These are phyloP conservation scores for Drosophila kikkawai DNA, from an alignment of 1,140 invertebrate species.

Conservation along the genomic window DNA sequence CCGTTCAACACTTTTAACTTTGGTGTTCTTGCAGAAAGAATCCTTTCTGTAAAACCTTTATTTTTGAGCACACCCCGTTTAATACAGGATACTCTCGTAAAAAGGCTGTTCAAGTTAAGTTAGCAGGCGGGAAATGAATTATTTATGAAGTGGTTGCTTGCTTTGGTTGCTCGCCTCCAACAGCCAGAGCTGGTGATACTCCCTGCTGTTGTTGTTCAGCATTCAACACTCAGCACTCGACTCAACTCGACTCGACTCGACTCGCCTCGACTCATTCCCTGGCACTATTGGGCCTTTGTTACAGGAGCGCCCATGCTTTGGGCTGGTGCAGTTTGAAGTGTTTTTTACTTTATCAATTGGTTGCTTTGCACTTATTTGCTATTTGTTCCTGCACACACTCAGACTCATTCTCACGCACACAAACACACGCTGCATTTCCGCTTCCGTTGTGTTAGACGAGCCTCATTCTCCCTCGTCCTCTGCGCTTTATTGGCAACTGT, in stretches of 20 bases:
- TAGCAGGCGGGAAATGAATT: conserved; percentile 83
- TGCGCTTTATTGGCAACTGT: conserved; percentile 68
- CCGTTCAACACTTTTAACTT: neutral
- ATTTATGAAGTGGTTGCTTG: conserved; percentile 84
- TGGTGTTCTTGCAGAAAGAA: too few species aligned
- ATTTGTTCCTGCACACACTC: conserved; percentile 71
- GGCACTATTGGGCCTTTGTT: conserved; percentile 69
- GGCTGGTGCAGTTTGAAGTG: conserved; percentile 73
- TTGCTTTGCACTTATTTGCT: conserved; percentile 83
- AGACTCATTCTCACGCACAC: conserved; percentile 34
- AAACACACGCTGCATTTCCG: conserved; percentile 71
- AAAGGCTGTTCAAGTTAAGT: conserved; percentile 76
- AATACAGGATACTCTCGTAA: conserved; percentile 36
- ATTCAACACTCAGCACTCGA: conserved; percentile 55
- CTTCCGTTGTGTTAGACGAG: conserved; percentile 72
- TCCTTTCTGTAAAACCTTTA: neutral
- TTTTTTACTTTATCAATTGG: conserved; percentile 84
- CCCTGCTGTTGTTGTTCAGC: conserved; percentile 54
- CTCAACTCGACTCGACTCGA: conserved; percentile 32
- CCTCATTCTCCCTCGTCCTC: conserved; percentile 17
- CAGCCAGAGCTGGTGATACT: conserved; percentile 25
- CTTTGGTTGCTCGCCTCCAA: conserved; percentile 48
- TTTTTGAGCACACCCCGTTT: conserved; percentile 26
- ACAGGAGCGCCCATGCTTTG: conserved; percentile 38
- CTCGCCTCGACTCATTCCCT: conserved; percentile 25